Evolutionary conservation across 2,888 invertebrate species (phyloP), one percentile per base, ranked within the genome.

Genomic region (Spodoptera exigua): DNA sequence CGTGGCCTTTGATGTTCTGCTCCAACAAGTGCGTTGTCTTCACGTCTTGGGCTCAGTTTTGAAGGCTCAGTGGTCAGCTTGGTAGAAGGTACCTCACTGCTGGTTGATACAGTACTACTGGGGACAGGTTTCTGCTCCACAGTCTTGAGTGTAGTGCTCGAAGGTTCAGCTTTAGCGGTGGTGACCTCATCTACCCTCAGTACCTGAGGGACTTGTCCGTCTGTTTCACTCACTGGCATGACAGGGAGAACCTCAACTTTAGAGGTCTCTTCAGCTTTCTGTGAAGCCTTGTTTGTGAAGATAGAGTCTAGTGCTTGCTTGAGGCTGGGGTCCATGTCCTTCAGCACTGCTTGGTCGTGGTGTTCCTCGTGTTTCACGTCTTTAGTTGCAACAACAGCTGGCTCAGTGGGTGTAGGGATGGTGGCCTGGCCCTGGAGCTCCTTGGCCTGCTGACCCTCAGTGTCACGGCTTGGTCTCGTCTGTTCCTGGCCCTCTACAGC

Each of bases 381-480:
- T 41, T 71, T 54, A 13, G 57, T 21, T 32, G 41, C 41, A 17
- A 43, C 57, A 18, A 13, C 21, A 34, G 46, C 10, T 13, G 41
- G 13, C 2, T 27, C 18, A 10, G 36, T 37, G n/a, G 51, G 17
- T n/a, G 37, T 37, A 32, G 51, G 40, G 11, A 43, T 40, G 13
- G 56, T 13, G n/a, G 55, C 3, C n/a, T 56, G 62, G 10, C 27
- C 27, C 27, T 27, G 5, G 27, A 27, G 7, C 4, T 61, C 40
- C 13, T 55, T 27, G 13, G 21, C 10, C 48, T 51, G 52, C n/a
- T 76, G 49, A 9, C 13, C 49, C 0, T 51, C 3, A 39, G 62
- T 62, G 32, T 75, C 67, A 11, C 67, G 73, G 43, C 47, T 49
- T 27, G 14, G 16, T 9, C 73, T 58, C 4, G 44, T 40, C 46